phyloP scores from a whole-genome alignment of 2,888 invertebrate species.

The Scaptomyza caliginosa region DNA sequence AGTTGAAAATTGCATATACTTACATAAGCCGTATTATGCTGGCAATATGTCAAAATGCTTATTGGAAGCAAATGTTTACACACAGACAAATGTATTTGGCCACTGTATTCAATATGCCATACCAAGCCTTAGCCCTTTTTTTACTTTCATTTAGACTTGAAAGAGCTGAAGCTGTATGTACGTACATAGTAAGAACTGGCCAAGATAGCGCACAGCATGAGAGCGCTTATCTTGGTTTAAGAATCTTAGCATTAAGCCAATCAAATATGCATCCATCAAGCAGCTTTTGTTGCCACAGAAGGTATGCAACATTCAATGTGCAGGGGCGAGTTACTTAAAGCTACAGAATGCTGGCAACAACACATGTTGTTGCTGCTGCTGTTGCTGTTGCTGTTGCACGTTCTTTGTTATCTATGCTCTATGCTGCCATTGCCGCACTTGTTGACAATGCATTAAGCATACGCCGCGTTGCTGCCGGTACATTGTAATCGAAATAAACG shows the following conservation, averaged over 20 bases:
- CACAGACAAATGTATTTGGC: background rate
- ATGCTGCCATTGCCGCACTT: too few relatives aligned
- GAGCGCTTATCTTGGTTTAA: constrained; percentile 28
- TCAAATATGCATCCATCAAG: constrained; percentile 28
- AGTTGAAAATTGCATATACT: too few relatives aligned
- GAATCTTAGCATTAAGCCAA: constrained; percentile 33
- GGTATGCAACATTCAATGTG: background rate
- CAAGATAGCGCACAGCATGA: constrained; percentile 42
- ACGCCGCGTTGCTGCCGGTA: constrained; percentile 34
- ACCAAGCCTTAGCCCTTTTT: background rate
- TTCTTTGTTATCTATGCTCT: constrained; percentile 27
- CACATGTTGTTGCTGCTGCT: background rate
- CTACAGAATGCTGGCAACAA: background rate
- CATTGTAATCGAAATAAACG: constrained; percentile 31
- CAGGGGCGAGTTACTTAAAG: background rate
- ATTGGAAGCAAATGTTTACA: background rate
- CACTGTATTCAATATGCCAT: too few relatives aligned
- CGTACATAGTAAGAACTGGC: background rate
- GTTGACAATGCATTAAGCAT: constrained; percentile 62
- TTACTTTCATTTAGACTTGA: background rate
- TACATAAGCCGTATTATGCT: too few relatives aligned
- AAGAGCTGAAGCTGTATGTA: background rate
- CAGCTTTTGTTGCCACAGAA: constrained; percentile 22
- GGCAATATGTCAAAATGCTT: background rate
- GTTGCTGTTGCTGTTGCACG: constrained; percentile 9